These are phyloP conservation scores for Catharus ustulatus DNA, from an alignment of 2,797 vertebrate genomes.

Conservation along the genomic window DNA sequence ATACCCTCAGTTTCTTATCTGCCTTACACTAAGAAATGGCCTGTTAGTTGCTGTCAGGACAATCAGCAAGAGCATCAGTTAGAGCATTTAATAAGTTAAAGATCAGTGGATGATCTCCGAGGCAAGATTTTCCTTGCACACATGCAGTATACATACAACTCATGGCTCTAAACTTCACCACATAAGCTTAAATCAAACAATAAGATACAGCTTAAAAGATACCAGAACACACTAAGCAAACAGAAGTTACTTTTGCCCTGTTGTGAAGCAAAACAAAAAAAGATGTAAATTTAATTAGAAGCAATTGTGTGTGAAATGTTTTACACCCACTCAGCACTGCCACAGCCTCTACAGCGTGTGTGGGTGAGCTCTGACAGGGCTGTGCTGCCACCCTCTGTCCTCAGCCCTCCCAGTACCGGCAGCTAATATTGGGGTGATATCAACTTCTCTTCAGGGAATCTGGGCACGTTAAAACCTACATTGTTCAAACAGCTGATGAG, in stretches of 20 bases:
- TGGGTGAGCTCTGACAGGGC: neutral
- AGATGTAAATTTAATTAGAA: neutral
- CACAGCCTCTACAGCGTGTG: neutral
- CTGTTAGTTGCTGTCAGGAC: neutral
- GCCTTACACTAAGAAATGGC: neutral
- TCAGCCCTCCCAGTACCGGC: neutral
- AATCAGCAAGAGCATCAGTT: neutral
- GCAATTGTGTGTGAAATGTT: neutral
- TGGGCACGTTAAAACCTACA: neutral
- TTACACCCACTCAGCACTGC: neutral
- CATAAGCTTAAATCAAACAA: neutral
- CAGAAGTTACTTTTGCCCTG: neutral
- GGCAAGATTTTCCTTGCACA: neutral
- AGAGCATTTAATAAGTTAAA: neutral
- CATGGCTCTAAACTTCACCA: neutral
- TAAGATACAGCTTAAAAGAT: neutral
- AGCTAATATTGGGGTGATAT: neutral
- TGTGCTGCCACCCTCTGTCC: conserved; percentile 67
- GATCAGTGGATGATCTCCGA: neutral
- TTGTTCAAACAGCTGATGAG: neutral
- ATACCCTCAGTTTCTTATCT: neutral
- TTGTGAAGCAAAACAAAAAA: conserved; percentile 15
- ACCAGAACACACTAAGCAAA: neutral
- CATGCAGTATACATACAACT: neutral
- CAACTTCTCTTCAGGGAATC: neutral